Percentiles rank a stretch among this genome's conserved stretches.
Evolutionary conservation across 1,140 invertebrate species (phyloP).

Genomic region (Agrilus planipennis): DNA sequence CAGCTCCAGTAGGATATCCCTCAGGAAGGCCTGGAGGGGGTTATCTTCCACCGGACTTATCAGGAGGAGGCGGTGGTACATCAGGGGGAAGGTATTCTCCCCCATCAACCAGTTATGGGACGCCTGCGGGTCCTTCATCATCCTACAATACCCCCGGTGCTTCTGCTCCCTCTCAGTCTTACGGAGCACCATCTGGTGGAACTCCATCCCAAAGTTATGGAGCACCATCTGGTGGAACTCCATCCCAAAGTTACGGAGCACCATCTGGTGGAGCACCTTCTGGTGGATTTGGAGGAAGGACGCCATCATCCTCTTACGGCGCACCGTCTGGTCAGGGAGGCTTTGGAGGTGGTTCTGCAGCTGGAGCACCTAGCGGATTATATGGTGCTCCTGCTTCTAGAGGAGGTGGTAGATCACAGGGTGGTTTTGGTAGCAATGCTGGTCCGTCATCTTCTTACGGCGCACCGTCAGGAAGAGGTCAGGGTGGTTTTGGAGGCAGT

Average conservation of each 20-base stretch:
- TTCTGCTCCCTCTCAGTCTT: constrained; percentile 31
- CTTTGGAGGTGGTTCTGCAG: constrained; percentile 11
- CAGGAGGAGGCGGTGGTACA: constrained; percentile 27
- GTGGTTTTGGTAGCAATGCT: constrained; percentile 10
- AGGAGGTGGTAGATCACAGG: constrained; percentile 9
- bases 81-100: constrained; percentile 33
- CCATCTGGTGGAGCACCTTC: constrained; percentile 17
- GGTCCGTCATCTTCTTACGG: too few relatives aligned
- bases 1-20: not conserved
- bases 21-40: not conserved
- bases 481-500: too few relatives aligned
- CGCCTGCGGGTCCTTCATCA: constrained; percentile 31
- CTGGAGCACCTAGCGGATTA: too few relatives aligned
- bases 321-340: constrained; percentile 33
- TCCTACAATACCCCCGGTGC: constrained; percentile 35
- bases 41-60: not conserved
- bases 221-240: constrained; percentile 29
- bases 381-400: constrained; percentile 25
- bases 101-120: constrained; percentile 30
- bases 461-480: constrained; percentile 32
- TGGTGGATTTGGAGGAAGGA: constrained; percentile 19
- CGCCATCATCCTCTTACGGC: constrained; percentile 25
- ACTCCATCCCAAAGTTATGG: constrained; percentile 25
- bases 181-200: constrained; percentile 19
- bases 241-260: constrained; percentile 31